Percentiles rank a stretch among this genome's conserved stretches.
These are phyloP conservation scores for Natator depressus DNA, from an alignment of 2,113 vertebrate genomes.

Conservation along the genomic window DNA sequence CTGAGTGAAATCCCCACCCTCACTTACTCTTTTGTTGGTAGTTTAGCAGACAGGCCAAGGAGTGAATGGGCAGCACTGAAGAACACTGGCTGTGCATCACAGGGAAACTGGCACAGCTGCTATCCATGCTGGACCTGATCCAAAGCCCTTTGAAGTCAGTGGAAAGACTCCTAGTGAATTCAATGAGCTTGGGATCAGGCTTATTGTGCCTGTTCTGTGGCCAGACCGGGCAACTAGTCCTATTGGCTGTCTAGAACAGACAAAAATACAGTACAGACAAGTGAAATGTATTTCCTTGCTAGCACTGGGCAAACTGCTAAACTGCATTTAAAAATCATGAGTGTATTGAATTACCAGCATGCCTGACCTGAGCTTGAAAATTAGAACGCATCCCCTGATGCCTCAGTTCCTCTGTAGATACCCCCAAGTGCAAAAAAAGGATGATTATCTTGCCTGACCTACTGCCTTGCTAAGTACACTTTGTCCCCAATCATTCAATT, in stretches of 20 bases:
- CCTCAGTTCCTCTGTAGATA: too few species aligned
- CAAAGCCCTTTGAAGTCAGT: background rate
- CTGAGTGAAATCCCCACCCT: background rate
- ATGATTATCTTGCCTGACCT: too few species aligned
- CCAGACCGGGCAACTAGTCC: background rate
- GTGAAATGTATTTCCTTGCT: background rate
- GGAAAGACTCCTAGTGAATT: accelerated
- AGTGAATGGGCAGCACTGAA: background rate
- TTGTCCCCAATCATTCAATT: too few species aligned
- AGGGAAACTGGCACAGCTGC: background rate
- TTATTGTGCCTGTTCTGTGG: background rate
- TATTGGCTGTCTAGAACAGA: background rate
- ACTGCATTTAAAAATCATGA: background rate
- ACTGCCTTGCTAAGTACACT: too few species aligned
- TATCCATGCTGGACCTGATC: background rate
- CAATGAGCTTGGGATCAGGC: background rate
- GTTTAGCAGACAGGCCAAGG: background rate
- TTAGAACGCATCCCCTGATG: too few species aligned
- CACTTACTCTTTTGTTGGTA: background rate
- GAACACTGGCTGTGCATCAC: background rate
- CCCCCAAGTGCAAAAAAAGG: too few species aligned
- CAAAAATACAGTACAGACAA: background rate
- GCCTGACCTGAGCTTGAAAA: too few species aligned
- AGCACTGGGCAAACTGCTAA: background rate
- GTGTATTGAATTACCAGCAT: background rate